Conservation (phyloP, 2,888 invertebrate genomes). For the Patella caerulea region DNA sequence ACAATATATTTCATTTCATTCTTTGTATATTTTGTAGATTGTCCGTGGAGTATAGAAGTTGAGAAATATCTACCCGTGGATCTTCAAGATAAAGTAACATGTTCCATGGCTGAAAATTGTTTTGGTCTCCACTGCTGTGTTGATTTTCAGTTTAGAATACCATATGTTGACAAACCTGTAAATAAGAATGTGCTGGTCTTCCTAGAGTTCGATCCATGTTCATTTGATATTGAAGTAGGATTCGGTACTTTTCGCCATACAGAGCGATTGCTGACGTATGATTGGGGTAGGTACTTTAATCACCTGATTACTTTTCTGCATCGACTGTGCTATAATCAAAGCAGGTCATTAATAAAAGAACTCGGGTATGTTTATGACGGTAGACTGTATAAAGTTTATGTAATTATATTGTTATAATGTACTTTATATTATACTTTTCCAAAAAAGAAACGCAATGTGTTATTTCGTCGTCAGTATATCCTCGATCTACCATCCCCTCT, state of each 20-base stretch:
- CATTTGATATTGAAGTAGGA: slow-evolving; percentile 29
- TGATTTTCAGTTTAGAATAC: slow-evolving; percentile 34
- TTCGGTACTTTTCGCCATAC: slow-evolving; percentile 27
- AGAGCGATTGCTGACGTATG: slow-evolving; percentile 21
- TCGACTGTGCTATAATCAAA: no score
- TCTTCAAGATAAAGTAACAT: slow-evolving; percentile 31
- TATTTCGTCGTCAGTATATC: no score
- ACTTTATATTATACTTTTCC: no score
- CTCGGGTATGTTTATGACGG: no score
- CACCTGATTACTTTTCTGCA: no score
- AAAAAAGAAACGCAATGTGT: no score
- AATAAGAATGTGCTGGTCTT: slow-evolving; percentile 28
- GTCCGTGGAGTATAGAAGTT: slow-evolving; percentile 20
- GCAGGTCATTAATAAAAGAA: no score
- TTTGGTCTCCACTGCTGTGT: slow-evolving; percentile 44
- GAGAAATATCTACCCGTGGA: slow-evolving; percentile 26
- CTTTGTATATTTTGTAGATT: slow-evolving; percentile 8
- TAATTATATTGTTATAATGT: no score
- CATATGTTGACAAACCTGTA: slow-evolving; percentile 28
- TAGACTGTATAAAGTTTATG: no score
- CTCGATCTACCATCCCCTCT: no score
- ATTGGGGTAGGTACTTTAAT: slow-evolving; percentile 26
- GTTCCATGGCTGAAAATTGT: slow-evolving; percentile 41
- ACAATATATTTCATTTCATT: no score
- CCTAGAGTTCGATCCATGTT: slow-evolving; percentile 30